phyloP scores from a whole-genome alignment of 2,797 vertebrate species.

The Poeciliopsis gracilis region DNA sequence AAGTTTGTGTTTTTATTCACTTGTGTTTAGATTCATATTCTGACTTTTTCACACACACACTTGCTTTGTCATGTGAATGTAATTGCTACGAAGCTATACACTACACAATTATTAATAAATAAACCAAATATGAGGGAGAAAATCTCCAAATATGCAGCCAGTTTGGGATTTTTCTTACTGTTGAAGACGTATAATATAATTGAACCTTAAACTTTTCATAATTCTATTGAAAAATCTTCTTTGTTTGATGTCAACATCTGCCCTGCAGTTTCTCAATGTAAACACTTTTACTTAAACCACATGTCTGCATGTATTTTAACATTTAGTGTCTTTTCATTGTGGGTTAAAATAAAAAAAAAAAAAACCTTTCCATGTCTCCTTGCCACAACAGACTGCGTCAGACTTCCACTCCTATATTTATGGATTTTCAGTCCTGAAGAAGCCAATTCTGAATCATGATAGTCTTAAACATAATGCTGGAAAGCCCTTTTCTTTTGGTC shows the following conservation, averaged over 20 bases:
- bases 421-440: neutral
- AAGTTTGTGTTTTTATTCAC: neutral
- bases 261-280: neutral
- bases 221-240: neutral
- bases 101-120: neutral
- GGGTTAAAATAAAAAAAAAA: conserved; percentile 4
- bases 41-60: no score
- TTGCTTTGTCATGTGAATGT: no score
- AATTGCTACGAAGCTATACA: neutral
- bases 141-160: neutral
- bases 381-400: conserved; percentile 1
- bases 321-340: neutral
- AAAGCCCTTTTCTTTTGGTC: neutral
- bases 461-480: neutral
- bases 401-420: conserved; percentile 9
- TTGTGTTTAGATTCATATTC: no score
- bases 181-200: neutral
- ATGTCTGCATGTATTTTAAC: conserved; percentile 1
- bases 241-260: neutral
- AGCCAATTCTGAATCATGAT: conserved; percentile 8
- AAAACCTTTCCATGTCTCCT: conserved; percentile 20
- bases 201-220: neutral
- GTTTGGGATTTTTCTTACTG: neutral
- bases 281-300: neutral
- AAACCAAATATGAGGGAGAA: neutral